Conservation (phyloP, 92 coral and sea anemone species). For the Virgularia gustaviana region DNA sequence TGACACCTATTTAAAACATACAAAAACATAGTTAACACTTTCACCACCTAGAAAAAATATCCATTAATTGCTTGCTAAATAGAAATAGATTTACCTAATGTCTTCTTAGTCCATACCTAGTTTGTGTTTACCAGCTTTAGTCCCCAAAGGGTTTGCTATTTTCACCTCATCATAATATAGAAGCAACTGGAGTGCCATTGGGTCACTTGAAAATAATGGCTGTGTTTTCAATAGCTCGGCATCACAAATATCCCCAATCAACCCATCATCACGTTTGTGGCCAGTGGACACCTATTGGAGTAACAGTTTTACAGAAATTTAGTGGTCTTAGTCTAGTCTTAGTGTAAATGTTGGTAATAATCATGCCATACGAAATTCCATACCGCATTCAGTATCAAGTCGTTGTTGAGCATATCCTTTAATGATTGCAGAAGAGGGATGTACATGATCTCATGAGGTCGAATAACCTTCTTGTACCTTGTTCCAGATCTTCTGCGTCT, state of each 20-base stretch:
- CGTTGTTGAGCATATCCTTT: neutral
- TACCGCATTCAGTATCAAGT: conserved; percentile 3
- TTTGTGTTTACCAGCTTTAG: neutral
- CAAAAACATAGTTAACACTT: no score
- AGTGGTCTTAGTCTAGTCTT: neutral
- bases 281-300: neutral
- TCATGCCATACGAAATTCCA: neutral
- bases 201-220: conserved; percentile 2
- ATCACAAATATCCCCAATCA: conserved; percentile 12
- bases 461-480: neutral
- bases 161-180: conserved; percentile 5
- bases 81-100: no score
- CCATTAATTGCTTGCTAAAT: no score
- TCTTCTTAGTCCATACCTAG: neutral
- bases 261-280: neutral
- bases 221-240: no score
- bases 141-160: neutral
- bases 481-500: conserved; percentile 12
- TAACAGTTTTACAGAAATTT: neutral
- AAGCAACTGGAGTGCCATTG: neutral
- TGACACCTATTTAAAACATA: no score
- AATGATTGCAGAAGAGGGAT: neutral
- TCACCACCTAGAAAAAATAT: no score
- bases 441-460: conserved; percentile 4
- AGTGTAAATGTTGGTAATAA: neutral